Evolutionary conservation across 2,113 vertebrate species (phyloP), one percentile per base, ranked within the genome.

Genomic region (Cynocephalus volans): DNA sequence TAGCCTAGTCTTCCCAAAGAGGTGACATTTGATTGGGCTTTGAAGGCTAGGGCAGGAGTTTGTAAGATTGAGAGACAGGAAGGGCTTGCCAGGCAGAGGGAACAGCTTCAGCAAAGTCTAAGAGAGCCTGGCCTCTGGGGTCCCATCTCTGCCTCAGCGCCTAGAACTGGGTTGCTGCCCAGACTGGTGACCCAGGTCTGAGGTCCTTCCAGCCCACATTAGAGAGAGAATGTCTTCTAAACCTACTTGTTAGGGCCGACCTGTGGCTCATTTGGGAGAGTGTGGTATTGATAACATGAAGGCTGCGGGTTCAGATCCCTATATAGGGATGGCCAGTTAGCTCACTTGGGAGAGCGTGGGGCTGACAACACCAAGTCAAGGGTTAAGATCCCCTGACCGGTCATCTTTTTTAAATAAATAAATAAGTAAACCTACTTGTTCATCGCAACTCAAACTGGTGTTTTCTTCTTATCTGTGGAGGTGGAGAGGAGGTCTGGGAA

Each of bases 401-500:
- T 41, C 41, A 41, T 41, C 41, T 41, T 41, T 41, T 41, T 41
- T 41, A 41, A 41, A 41, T 41, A 41, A 41, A 41, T 41, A 41
- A 41, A 41, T 41, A 41, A 41, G 41, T 48, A 26, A 54, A 41
- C 56, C 75, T 72, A 8, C 26, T 95, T 94, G 80, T 98, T 97
- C 83, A 97, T 95, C 88, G 96, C 95, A 97, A 93, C 96, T 97
- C 86, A 60, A 93, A 75, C 96, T 93, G 75, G 65, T 88, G 92
- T 87, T 81, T 96, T 94, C 94, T 8, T 0, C 45, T 26, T 58
- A 21, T 87, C 54, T 82, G 67, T 84, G 79, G 80, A 54, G 41
- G 45, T 95, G 26, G 54, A 69, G 50, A 69, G 87, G 33, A 70
- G 50, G 75, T 18, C 9, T 8, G 36, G 18, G 19, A 52, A n/a